Conservation (phyloP, 1,140 invertebrate genomes). For the Dryas iulia region DNA sequence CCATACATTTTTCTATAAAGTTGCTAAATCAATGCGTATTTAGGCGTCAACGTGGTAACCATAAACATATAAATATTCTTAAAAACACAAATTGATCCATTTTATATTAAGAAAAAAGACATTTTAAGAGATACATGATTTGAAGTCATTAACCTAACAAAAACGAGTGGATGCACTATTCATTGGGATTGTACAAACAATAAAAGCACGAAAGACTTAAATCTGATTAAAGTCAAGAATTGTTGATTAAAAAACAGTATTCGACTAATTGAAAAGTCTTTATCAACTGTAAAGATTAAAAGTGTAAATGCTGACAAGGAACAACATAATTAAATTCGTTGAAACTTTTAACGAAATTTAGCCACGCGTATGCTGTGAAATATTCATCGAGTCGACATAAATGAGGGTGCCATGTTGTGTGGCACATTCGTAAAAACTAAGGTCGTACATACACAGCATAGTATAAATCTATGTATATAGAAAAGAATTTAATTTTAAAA, state of each 20-base stretch:
- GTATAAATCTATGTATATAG: background rate
- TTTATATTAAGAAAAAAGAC: too few relatives aligned
- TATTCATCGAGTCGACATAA: slow-evolving; percentile 16
- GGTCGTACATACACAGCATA: background rate
- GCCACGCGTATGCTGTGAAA: slow-evolving; percentile 10
- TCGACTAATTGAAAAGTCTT: background rate
- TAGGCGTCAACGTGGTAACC: too few relatives aligned
- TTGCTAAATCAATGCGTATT: too few relatives aligned
- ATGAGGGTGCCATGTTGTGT: slow-evolving; percentile 5
- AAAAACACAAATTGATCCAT: too few relatives aligned
- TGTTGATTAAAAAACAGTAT: background rate
- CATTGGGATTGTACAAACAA: background rate
- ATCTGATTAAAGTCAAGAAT: background rate
- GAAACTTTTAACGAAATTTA: slow-evolving; percentile 18
- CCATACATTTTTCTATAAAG: too few relatives aligned
- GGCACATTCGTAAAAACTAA: background rate
- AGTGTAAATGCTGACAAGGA: background rate
- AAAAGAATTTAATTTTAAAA: too few relatives aligned
- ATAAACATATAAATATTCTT: too few relatives aligned
- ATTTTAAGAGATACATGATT: too few relatives aligned
- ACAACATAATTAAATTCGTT: slow-evolving; percentile 19
- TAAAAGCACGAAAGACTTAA: too few relatives aligned
- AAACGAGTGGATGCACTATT: background rate
- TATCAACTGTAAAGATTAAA: slow-evolving; percentile 16
- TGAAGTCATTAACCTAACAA: too few relatives aligned